Percentiles rank a stretch among this genome's conserved stretches.
These are phyloP conservation scores for Pipra filicauda DNA, from an alignment of 2,113 vertebrate species.

Conservation along the genomic window DNA sequence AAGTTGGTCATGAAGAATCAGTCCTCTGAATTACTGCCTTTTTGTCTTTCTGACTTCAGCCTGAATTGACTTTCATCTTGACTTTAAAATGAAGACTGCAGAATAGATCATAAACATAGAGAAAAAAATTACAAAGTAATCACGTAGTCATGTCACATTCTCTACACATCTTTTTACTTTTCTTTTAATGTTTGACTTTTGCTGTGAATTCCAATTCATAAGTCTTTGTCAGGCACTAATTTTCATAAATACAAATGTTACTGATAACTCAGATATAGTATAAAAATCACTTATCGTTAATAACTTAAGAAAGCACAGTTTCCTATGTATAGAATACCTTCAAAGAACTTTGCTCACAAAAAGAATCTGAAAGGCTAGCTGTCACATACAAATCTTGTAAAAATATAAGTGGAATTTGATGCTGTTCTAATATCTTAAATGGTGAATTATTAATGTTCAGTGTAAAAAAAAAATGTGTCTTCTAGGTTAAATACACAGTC, in stretches of 20 bases:
- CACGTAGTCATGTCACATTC: background rate
- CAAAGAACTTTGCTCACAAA: conserved; percentile 19
- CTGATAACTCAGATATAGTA: background rate
- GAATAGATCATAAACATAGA: background rate
- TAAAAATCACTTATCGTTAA: conserved; percentile 22
- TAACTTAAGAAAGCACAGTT: background rate
- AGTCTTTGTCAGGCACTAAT: conserved; percentile 18
- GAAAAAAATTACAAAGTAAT: background rate
- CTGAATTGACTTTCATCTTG: conserved; percentile 17
- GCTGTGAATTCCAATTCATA: conserved; percentile 7
- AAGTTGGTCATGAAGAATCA: background rate
- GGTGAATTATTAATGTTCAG: conserved; percentile 69
- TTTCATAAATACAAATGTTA: conserved; percentile 39
- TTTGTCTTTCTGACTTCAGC: background rate
- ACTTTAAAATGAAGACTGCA: conserved; percentile 8
- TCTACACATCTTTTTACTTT: background rate
- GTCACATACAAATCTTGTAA: conserved; percentile 21
- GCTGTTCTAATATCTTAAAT: conserved; percentile 50
- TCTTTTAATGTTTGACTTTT: background rate
- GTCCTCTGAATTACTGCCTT: background rate
- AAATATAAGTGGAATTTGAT: conserved; percentile 50
- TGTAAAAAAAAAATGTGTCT: conserved; percentile 19
- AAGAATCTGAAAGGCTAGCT: background rate
- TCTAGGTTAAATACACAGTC: conserved; percentile 65
- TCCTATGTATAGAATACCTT: background rate